phyloP scores from a whole-genome alignment of 2,888 invertebrate species.

The Orchesellides sinensis region DNA sequence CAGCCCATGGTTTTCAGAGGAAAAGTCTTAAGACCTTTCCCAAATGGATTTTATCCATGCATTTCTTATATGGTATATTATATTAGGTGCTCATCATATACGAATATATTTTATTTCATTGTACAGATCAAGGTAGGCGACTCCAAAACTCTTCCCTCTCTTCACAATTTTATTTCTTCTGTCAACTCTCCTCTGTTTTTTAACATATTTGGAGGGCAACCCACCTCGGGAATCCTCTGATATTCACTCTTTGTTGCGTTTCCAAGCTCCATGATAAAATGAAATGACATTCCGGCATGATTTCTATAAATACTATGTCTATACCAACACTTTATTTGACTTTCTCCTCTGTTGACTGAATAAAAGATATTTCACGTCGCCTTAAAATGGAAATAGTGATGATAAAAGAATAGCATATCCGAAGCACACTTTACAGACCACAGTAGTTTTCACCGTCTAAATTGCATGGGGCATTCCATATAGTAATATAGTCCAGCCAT shows the following conservation, averaged over 20 bases:
- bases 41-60: background rate
- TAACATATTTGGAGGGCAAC: background rate
- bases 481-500: background rate
- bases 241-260: background rate
- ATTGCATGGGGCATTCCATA: background rate
- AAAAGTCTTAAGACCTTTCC: background rate
- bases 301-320: background rate
- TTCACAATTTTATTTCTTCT: background rate
- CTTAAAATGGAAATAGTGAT: conserved; percentile 33
- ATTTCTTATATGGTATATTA: too few relatives aligned
- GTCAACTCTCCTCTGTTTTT: too few relatives aligned
- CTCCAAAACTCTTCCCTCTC: background rate
- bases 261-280: background rate
- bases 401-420: conserved; percentile 14
- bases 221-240: background rate
- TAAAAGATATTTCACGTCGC: conserved; percentile 41
- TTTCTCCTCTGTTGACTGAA: conserved; percentile 30
- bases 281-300: background rate
- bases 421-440: background rate
- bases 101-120: too few relatives aligned
- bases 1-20: background rate
- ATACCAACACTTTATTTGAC: background rate
- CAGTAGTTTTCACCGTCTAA: background rate
- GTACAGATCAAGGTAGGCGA: background rate
- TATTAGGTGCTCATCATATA: too few relatives aligned